Evolutionary conservation across 1,140 invertebrate species (phyloP).

Genomic region (Sweltsa coloradensis): DNA sequence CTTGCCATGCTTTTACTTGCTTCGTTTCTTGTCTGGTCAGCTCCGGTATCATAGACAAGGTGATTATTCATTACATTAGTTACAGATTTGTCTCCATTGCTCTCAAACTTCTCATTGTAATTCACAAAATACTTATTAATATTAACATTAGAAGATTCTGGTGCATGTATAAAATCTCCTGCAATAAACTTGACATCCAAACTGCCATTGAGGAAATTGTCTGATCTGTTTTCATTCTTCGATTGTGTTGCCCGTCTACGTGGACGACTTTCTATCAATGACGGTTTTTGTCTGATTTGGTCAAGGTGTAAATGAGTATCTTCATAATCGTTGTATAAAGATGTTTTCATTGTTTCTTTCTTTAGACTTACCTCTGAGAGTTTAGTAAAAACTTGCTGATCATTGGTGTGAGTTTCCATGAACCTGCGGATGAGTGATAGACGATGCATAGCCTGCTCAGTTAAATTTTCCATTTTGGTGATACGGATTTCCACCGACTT

Average conservation of each 20-base stretch:
- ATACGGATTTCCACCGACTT: constrained; percentile 78
- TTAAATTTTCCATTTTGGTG: constrained; percentile 71
- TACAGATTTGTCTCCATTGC: constrained; percentile 3
- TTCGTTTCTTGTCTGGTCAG: too few relatives aligned
- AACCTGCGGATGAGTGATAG: constrained; percentile 73
- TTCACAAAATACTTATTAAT: constrained; percentile 1
- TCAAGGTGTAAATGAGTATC: constrained; percentile 8
- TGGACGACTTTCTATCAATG: constrained; percentile 16
- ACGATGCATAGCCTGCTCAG: constrained; percentile 65
- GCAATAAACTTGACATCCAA: constrained; percentile 32
- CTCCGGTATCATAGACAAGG: too few relatives aligned
- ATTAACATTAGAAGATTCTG: not conserved
- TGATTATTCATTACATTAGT: too few relatives aligned
- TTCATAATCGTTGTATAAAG: constrained; percentile 39
- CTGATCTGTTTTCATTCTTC: constrained; percentile 47
- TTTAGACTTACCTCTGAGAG: constrained; percentile 37
- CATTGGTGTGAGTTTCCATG: constrained; percentile 59
- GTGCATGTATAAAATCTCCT: not conserved
- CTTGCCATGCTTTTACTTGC: too few relatives aligned
- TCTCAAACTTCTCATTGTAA: constrained; percentile 13
- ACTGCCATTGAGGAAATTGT: constrained; percentile 37
- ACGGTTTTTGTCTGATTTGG: not conserved
- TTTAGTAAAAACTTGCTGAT: constrained; percentile 25
- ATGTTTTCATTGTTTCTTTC: constrained; percentile 33
- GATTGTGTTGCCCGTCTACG: constrained; percentile 41